Base-by-base conservation (phyloP, 2,797 vertebrate genomes). In the Arctocebus calabarensis region DNA sequence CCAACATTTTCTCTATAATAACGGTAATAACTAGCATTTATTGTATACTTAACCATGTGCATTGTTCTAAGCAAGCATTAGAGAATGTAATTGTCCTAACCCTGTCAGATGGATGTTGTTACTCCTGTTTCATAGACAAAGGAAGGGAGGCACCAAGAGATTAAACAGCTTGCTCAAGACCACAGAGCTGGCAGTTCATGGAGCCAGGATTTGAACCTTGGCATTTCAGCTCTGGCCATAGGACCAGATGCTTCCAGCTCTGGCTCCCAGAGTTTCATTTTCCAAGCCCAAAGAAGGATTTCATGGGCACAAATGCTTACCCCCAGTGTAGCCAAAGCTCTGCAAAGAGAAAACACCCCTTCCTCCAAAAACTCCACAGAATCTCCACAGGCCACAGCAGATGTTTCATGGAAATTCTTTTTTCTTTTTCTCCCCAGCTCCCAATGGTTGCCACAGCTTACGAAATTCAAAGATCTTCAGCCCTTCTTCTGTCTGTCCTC, bases 381-480 rank as follows among this genome's bases (percentile, higher is more conserved):
- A 71, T 61, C 75, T 45, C 79, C 90, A 34, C n/a, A 40, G 83
- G 70, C 79, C 62, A 2, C 40, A 0, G 14, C 4, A 5, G 70
- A 70, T 14, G 40, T 75, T 85, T 68, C 75, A 1, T 27, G 77
- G 74, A 94, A 88, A 88, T 62, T 52, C 78, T 61, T 43, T 27
- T 84, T 57, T 52, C 66, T 59, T 70, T 66, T 81, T 84, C 37
- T 25, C 59, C 78, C 71, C 55, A 52, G 40, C 34, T 90, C 83
- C 84, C 94, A 88, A 40, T 17, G 29, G 34, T 84, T 43, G 59
- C 88, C 25, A 17, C 83, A 66, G 71, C 75, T 91, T 73, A 77
- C 23, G 88, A 91, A 88, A 83, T 61, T 48, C 70, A n/a, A 61
- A 94, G 71, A 84, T 74, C 77, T 73, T 82, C 57, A 92, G 86